These are phyloP conservation scores for Sarcophaga bullata DNA, from an alignment of 1,140 invertebrate species.

Conservation along the genomic window DNA sequence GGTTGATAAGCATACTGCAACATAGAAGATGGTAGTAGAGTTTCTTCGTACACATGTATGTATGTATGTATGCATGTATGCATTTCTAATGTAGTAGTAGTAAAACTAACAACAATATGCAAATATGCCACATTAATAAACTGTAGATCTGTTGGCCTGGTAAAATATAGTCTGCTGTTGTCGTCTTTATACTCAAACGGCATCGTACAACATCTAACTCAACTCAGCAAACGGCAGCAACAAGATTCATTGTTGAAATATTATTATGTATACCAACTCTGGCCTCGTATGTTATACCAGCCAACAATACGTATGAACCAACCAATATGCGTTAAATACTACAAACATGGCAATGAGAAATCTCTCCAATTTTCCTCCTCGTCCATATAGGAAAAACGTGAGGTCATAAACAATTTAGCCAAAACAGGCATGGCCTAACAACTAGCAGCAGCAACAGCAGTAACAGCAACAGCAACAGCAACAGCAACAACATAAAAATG, in stretches of 20 bases:
- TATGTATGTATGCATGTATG: too few relatives aligned
- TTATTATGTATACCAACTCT: conserved; percentile 18
- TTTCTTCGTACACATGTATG: too few relatives aligned
- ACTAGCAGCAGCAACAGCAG: background rate
- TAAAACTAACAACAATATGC: conserved; percentile 24
- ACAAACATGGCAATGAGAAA: background rate
- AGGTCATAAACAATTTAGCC: conserved; percentile 26
- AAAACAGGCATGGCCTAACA: background rate
- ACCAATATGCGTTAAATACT: background rate
- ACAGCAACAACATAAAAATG: background rate
- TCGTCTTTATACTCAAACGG: background rate
- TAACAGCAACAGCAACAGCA: background rate
- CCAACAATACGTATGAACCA: conserved; percentile 1
- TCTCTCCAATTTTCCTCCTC: conserved; percentile 2
- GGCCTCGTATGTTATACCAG: conserved; percentile 11
- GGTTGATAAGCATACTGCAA: too few relatives aligned
- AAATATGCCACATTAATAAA: conserved; percentile 27
- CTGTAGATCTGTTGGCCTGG: background rate
- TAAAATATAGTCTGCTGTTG: background rate
- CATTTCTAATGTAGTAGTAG: too few relatives aligned
- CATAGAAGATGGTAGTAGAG: too few relatives aligned
- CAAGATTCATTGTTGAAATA: conserved; percentile 16
- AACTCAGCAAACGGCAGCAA: background rate
- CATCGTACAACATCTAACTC: background rate
- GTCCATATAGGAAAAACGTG: conserved; percentile 23